These are phyloP conservation scores for Embidobia sp. DNA, from an alignment of 2,888 invertebrate species.

Conservation along the genomic window DNA sequence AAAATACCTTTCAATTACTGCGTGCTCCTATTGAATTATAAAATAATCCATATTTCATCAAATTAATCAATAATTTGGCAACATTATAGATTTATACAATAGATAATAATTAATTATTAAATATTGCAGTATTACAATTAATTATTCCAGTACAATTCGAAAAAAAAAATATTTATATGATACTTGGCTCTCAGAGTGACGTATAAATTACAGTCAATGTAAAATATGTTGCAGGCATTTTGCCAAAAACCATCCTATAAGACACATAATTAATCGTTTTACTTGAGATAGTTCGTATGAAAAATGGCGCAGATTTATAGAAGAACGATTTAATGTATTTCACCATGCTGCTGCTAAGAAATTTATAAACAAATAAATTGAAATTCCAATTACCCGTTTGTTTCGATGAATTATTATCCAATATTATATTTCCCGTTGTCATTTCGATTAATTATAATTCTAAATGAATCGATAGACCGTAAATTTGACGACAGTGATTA, in stretches of 20 bases:
- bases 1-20: too few species aligned
- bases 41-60: too few species aligned
- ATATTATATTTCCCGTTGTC: neutral
- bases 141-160: constrained; percentile 20
- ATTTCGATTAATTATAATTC: constrained; percentile 17
- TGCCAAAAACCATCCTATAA: constrained; percentile 58
- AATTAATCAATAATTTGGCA: too few species aligned
- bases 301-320: constrained; percentile 55
- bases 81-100: neutral
- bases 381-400: constrained; percentile 21
- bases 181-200: constrained; percentile 55
- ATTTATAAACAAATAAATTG: constrained; percentile 53
- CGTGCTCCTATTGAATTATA: too few species aligned
- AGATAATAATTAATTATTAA: neutral
- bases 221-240: constrained; percentile 58
- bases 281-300: constrained; percentile 54
- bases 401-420: neutral
- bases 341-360: neutral
- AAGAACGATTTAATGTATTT: constrained; percentile 48
- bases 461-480: constrained; percentile 17
- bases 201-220: constrained; percentile 60
- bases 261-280: constrained; percentile 62
- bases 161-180: constrained; percentile 52
- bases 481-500: constrained; percentile 16
- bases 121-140: constrained; percentile 28